Base-by-base conservation (phyloP, 2,888 invertebrate genomes). In the Fragum whitleyi region DNA sequence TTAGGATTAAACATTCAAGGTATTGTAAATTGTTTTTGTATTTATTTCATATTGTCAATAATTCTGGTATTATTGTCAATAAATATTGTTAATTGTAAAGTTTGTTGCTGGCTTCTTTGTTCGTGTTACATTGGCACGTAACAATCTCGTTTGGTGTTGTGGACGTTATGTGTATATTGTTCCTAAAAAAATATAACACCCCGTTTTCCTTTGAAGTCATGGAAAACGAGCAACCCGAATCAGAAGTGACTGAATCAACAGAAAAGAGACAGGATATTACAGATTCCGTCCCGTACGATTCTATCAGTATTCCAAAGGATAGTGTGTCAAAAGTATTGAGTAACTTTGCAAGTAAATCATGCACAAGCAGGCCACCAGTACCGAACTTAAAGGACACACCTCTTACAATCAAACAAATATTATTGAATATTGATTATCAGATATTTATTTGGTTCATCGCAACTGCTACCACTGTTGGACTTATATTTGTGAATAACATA, bases 391-490 rank as follows among this genome's bases (percentile, higher is more conserved):
- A 65, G 23, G n/a, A 73, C 6, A 69, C 62, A 26, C 81, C 79
- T 0, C 68, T 83, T 39, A 55, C 82, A 3, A 42, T 88, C 5
- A 76, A 59, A n/a, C 42, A 84, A 55, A 68, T 84, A 11, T 19
- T 86, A 21, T 36, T 57, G 29, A 78, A 79, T 61, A 7, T 81
- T 14, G 81, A 86, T 59, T 88, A 70, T 72, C 79, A 86, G 28
- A 28, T 88, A 19, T 80, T 88, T 57, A 62, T 77, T 3, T 81
- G 86, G 80, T 79, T 79, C 69, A 77, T 87, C 28, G 83, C 82
- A 0, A 87, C 82, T 76, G 80, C 82, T 23, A 84, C 88, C 3
- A 65, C 77, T 29, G 80, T 87, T n/a, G 87, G 87, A 14, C 69
- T 87, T 9, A 80, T 87, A 0, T 87, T 78, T 71, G 78, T 72